Evolutionary conservation across 2,113 vertebrate species (phyloP), one percentile per base, ranked within the genome.

Genomic region (Sebastes schlegelii): DNA sequence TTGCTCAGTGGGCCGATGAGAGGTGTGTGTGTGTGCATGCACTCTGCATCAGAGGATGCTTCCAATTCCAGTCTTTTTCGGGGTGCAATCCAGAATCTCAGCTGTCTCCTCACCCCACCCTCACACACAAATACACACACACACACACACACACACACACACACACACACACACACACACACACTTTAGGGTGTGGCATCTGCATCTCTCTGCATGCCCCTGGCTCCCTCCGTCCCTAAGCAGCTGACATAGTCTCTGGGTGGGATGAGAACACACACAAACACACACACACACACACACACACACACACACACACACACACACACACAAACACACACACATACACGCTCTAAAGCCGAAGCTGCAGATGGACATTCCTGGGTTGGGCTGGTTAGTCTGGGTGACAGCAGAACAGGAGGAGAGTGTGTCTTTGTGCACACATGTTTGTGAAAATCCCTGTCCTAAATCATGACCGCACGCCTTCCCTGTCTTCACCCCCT

Each of bases 71-170:
- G 88, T 87, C 92, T 89, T 92, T 95, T 93, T 92, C 69, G 66
- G 90, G 92, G 91, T 89, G 87, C 88, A 90, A 91, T 89, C 54
- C 46, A 90, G 94, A 95, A 96, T 95, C 92, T 94, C 95, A 96
- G 95, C 95, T 95, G 95, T 95, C 92, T 91, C 82, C 55, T 74
- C 76, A 42, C 79, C 84, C 76, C 86, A 70, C 89, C 84, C 85
- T 69, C 77, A 71, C 86, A 83, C 77, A 88, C 77, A 86, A 17
- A 86, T 21, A 84, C 88, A 87, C 66, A 68, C 70, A 71, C 77
- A 76, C 75, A 78, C 74, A 78, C 74, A 76, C 75, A 26, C 26
- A 26, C 86, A 70, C 89, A 83, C 85, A 67, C 78, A 71, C 86
- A 83, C 77, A 88, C 77, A 86, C 14, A 86, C 19, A 84, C 88